These are phyloP conservation scores for Orcinus orca DNA, from an alignment of 2,113 vertebrate genomes.

Conservation along the genomic window DNA sequence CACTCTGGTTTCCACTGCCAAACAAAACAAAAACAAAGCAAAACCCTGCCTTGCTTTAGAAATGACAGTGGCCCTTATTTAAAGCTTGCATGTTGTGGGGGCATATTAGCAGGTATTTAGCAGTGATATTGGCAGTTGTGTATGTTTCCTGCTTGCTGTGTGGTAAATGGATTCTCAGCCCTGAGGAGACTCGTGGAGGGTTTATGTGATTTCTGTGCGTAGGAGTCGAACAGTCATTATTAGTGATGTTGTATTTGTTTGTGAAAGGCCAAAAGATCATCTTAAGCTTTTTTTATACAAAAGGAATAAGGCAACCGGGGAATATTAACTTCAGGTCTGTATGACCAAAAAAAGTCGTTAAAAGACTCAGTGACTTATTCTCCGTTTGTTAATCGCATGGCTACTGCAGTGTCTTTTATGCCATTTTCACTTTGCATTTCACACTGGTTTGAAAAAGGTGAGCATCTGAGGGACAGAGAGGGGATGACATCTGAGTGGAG, in stretches of 20 bases:
- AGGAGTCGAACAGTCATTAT: neutral
- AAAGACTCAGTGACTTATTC: neutral
- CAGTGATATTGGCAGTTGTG: neutral
- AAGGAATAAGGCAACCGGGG: neutral
- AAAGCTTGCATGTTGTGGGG: neutral
- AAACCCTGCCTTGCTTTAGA: neutral
- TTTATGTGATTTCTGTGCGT: neutral
- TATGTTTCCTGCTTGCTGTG: neutral
- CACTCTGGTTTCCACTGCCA: neutral
- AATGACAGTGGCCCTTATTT: neutral
- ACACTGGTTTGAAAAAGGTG: neutral
- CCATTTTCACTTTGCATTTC: neutral
- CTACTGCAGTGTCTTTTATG: neutral
- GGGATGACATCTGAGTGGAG: no score
- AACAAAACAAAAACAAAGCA: neutral
- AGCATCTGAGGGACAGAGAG: neutral
- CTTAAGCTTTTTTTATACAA: neutral
- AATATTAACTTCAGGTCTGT: slow-evolving; percentile 8
- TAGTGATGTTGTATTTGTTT: neutral
- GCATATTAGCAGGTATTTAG: neutral
- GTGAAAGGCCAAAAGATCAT: neutral
- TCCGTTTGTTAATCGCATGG: neutral
- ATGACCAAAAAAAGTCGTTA: neutral
- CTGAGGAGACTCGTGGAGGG: neutral
- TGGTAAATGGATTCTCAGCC: neutral